Percentiles rank a stretch among this genome's conserved stretches.
phyloP scores from a whole-genome alignment of 2,888 invertebrate genomes.

The Creontiades dilutus region DNA sequence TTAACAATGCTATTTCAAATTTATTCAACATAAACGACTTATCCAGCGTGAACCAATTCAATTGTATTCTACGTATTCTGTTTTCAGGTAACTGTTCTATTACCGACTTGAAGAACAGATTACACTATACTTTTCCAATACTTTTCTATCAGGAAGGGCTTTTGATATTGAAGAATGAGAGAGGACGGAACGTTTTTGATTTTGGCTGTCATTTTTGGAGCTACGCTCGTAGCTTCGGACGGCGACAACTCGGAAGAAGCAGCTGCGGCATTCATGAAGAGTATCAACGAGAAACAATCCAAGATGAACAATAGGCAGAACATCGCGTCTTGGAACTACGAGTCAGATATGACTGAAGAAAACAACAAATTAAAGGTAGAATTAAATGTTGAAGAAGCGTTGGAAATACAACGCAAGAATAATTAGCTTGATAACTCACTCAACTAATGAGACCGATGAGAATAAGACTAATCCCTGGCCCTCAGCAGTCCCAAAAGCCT shows the following conservation, averaged over 20 bases:
- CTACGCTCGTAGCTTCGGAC: neutral
- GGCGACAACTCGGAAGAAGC: constrained; percentile 79
- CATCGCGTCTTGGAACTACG: constrained; percentile 86
- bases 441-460: too few species aligned
- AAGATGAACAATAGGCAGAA: constrained; percentile 82
- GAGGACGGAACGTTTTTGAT: neutral
- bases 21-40: too few species aligned
- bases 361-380: constrained; percentile 78
- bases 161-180: neutral
- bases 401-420: too few species aligned
- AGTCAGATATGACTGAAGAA: constrained; percentile 87
- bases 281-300: constrained; percentile 83
- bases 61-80: too few species aligned
- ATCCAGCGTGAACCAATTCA: too few species aligned
- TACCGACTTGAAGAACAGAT: too few species aligned
- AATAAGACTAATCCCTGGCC: too few species aligned
- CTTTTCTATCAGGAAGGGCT: neutral
- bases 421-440: too few species aligned
- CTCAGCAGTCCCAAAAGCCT: too few species aligned
- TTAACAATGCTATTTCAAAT: too few species aligned
- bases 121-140: neutral
- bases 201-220: neutral
- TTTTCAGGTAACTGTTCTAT: too few species aligned
- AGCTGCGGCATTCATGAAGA: constrained; percentile 78
- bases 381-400: too few species aligned